Evolutionary conservation across 2,113 vertebrate genomes (phyloP).

Genomic region (Muntiacus muntjak): DNA sequence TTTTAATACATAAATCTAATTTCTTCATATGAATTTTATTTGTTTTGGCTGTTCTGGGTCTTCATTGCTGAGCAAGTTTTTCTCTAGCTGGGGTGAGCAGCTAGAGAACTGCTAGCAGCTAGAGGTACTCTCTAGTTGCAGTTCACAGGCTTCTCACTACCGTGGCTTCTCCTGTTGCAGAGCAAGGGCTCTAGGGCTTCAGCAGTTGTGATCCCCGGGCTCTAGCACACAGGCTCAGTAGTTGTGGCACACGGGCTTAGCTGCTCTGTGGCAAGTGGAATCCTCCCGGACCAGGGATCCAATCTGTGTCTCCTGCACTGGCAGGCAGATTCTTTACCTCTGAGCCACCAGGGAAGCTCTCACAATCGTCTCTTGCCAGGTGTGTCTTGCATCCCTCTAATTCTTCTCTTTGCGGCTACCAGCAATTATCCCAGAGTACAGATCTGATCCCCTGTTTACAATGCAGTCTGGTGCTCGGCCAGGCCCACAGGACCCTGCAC

Average conservation of each 20-base stretch:
- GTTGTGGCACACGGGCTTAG: neutral
- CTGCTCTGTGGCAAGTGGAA: neutral
- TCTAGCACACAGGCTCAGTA: neutral
- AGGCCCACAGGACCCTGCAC: neutral
- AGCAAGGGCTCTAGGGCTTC: neutral
- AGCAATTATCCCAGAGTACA: rapidly evolving
- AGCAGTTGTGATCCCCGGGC: neutral
- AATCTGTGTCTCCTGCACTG: neutral
- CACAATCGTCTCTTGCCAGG: neutral
- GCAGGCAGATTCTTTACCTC: neutral
- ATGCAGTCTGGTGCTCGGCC: neutral
- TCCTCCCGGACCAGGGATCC: neutral
- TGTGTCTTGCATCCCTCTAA: neutral
- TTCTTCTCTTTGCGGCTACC: no score
- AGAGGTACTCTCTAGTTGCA: neutral
- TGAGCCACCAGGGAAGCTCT: neutral
- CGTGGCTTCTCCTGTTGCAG: neutral
- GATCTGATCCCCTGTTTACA: neutral
- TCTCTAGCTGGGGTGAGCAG: neutral
- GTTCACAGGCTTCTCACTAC: neutral
- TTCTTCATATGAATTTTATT: neutral
- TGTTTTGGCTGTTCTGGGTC: neutral
- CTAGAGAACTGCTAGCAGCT: no score
- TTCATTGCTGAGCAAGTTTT: neutral
- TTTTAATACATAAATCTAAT: neutral